These are phyloP conservation scores for Cacoxenus indagator DNA, from an alignment of 2,888 invertebrate genomes.

Conservation along the genomic window DNA sequence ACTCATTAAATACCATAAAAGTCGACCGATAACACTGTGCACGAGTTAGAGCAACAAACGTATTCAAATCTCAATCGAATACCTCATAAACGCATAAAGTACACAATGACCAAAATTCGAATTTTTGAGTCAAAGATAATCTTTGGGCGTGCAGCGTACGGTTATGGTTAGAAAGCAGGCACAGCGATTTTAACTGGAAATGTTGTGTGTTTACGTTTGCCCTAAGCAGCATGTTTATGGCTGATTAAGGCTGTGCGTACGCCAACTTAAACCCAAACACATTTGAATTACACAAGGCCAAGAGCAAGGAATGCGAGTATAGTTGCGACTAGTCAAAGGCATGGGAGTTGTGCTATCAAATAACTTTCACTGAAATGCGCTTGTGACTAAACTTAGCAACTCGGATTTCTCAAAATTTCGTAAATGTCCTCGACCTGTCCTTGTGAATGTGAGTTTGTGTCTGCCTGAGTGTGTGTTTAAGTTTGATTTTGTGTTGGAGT, in stretches of 20 bases:
- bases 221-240: not conserved
- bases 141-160: not conserved
- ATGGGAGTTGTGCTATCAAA: conserved; percentile 1
- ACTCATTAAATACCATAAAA: no score
- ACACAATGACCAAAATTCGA: not conserved
- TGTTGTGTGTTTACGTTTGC: not conserved
- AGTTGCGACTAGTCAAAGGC: not conserved
- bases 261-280: not conserved
- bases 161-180: not conserved
- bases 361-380: not conserved
- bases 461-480: no score
- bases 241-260: not conserved
- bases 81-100: not conserved
- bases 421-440: not conserved
- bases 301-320: not conserved
- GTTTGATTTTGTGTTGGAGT: no score
- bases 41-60: not conserved
- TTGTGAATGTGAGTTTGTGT: not conserved
- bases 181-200: not conserved
- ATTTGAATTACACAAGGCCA: not conserved
- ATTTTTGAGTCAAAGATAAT: not conserved
- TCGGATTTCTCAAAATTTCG: not conserved
- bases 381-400: not conserved
- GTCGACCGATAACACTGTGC: no score
- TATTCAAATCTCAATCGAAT: conserved; percentile 1